Conservation (phyloP, 2,888 invertebrate genomes). For the Polyploca ridens region DNA sequence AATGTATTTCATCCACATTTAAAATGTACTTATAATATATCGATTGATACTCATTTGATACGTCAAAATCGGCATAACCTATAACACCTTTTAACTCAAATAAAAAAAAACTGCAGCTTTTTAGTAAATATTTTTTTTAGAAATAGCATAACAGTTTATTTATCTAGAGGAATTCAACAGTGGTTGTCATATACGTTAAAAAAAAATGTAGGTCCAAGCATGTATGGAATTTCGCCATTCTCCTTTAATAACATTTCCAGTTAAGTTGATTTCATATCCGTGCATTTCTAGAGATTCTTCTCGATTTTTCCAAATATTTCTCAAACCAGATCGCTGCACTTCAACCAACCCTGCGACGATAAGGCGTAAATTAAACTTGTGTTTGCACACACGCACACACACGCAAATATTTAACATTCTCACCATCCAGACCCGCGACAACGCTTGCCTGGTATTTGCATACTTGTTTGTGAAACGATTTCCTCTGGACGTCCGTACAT, state of each 20-base stretch:
- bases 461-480: conserved; percentile 77
- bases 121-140: no score
- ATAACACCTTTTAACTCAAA: no score
- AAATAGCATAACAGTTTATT: no score
- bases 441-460: conserved; percentile 69
- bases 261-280: neutral
- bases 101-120: no score
- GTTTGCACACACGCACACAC: conserved; percentile 72
- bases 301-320: neutral
- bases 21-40: no score
- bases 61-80: no score
- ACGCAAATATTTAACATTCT: conserved; percentile 72
- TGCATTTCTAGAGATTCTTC: neutral
- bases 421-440: conserved; percentile 68
- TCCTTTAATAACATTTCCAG: neutral
- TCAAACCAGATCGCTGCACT: neutral
- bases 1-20: no score
- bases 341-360: conserved; percentile 51
- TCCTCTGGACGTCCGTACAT: conserved; percentile 64
- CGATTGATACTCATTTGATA: no score
- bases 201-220: no score
- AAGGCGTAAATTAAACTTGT: conserved; percentile 80
- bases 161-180: no score
- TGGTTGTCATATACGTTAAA: no score
- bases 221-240: no score